These are phyloP conservation scores for Parnassius orleans DNA, from an alignment of 2,888 invertebrate genomes.

Conservation along the genomic window DNA sequence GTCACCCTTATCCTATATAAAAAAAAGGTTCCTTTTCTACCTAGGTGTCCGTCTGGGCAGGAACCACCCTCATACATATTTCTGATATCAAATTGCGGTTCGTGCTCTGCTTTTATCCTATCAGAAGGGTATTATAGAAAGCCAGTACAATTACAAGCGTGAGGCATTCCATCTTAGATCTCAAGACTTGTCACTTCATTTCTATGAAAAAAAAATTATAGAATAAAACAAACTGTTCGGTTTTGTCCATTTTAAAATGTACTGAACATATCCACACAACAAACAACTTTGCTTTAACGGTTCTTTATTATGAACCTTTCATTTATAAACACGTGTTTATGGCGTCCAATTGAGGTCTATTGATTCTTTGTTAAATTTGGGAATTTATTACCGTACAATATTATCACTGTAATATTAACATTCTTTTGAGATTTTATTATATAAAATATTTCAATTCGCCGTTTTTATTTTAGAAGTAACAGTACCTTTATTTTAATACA, in stretches of 20 bases:
- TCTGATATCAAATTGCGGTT: no score
- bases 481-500: neutral
- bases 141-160: no score
- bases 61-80: no score
- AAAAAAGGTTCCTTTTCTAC: no score
- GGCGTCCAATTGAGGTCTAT: constrained; percentile 72
- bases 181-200: no score
- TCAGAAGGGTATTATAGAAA: no score
- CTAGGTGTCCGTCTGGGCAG: no score
- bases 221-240: no score
- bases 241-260: constrained; percentile 15
- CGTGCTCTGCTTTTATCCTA: no score
- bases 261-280: constrained; percentile 7
- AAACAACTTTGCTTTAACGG: neutral
- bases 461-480: neutral
- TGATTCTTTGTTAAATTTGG: constrained; percentile 55
- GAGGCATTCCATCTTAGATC: no score
- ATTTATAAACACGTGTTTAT: constrained; percentile 68
- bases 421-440: constrained; percentile 27
- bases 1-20: no score
- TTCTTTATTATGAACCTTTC: constrained; percentile 8
- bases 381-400: constrained; percentile 53
- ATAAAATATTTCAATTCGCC: constrained; percentile 9
- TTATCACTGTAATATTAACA: constrained; percentile 34
- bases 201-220: no score